Evolutionary conservation across 2,797 vertebrate genomes (phyloP).

Genomic region (Myripristis jacobus): DNA sequence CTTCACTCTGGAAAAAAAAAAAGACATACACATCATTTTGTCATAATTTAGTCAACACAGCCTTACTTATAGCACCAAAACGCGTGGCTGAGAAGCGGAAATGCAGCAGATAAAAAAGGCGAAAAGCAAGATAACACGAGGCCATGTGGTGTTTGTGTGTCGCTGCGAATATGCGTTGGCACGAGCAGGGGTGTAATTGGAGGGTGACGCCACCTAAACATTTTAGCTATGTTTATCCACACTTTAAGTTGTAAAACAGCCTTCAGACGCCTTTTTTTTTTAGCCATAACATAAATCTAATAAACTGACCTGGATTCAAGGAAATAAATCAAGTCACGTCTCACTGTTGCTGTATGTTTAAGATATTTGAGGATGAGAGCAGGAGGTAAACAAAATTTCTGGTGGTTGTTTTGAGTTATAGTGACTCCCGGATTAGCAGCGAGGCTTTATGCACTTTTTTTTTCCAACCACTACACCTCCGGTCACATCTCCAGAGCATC

Average conservation of each 20-base stretch:
- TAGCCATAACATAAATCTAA: no score
- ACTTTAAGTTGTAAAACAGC: no score
- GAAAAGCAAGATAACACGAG: neutral
- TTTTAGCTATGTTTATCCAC: no score
- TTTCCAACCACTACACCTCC: no score
- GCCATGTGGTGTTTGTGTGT: constrained; percentile 88
- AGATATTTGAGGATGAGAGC: no score
- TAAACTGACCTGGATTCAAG: no score
- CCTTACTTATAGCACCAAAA: neutral
- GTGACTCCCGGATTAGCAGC: no score
- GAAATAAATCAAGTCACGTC: no score
- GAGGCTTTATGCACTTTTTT: no score
- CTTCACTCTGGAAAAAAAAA: constrained; percentile 76
- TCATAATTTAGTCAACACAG: constrained; percentile 19
- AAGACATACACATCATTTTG: constrained; percentile 40
- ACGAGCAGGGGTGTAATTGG: constrained; percentile 63
- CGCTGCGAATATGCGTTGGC: constrained; percentile 87
- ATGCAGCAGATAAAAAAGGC: neutral
- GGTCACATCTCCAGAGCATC: neutral
- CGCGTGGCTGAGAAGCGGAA: no score
- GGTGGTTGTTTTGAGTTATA: neutral
- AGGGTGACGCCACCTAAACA: neutral
- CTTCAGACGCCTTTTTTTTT: no score
- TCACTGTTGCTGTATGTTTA: no score
- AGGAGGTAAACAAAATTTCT: neutral